Evolutionary conservation across 1,140 invertebrate genomes (phyloP), one percentile per base, ranked within the genome.

Genomic region (Magallana ariakensis): DNA sequence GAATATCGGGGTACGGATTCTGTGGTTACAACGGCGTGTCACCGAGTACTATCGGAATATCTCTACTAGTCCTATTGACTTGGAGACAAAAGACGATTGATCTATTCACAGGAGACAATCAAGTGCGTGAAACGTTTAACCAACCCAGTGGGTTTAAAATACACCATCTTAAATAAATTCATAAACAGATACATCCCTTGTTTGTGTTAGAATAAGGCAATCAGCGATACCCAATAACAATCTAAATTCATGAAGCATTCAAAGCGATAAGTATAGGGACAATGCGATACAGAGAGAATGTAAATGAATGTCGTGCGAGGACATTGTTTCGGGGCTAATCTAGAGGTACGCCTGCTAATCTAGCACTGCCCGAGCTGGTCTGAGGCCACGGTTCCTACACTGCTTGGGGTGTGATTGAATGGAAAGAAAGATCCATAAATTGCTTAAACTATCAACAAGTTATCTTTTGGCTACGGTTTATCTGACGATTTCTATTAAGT

Each of bases 231-330:
- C 66, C 66, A 75, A 13, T 26, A 75, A 75, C 66, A 75, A 75
- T 75, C 66, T 75, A 75, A 75, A 75, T 75, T 75, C 66, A 75
- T 75, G 66, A 75, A 75, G 66, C 66, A 19, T 75, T 75, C 66
- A 13, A 75, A 9, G 8, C 66, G 66, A 75, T 75, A 75, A 75
- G 66, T 75, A 75, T 75, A 10, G 22, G 9, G 22, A 75, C 66
- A 75, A 75, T 75, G 22, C 66, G 15, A 75, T 26, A 75, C 22
- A 13, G 66, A 75, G 66, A 9, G 66, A 26, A 75, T 75, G 66
- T 26, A 75, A 75, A 75, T 75, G 11, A 75, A 33, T 75, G 66
- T 75, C 66, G 22, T 75, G 66, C 66, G 66, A 75, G 66, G 66
- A 75, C 66, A 75, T 75, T 75, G 66, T 75, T 75, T 75, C 33